phyloP scores from a whole-genome alignment of 2,888 invertebrate species.

The Folsomia manolachei region DNA sequence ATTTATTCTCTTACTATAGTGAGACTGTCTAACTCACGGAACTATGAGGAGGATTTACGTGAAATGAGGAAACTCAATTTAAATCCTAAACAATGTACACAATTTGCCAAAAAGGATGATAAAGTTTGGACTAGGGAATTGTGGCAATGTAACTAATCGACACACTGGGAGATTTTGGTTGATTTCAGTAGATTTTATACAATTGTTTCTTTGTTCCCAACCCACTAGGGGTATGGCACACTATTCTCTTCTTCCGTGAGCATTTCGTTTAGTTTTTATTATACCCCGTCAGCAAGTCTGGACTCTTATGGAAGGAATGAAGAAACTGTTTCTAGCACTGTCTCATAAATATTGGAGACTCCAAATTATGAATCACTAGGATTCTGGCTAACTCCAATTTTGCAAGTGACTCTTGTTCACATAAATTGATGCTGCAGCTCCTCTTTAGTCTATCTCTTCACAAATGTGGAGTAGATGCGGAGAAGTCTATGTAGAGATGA shows the following conservation, averaged over 20 bases:
- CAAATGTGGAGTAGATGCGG: too few relatives aligned
- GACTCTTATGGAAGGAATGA: too few relatives aligned
- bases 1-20: too few relatives aligned
- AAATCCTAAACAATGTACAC: not conserved
- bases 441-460: not conserved
- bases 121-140: not conserved
- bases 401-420: not conserved
- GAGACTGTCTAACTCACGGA: too few relatives aligned
- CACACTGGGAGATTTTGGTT: not conserved
- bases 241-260: not conserved
- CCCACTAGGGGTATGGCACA: not conserved
- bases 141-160: not conserved
- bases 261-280: too few relatives aligned
- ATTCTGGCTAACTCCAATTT: not conserved
- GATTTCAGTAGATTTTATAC: not conserved
- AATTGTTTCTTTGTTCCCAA: not conserved
- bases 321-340: not conserved
- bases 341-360: conserved; percentile 9
- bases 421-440: not conserved
- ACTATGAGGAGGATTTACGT: too few relatives aligned
- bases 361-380: not conserved
- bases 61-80: not conserved
- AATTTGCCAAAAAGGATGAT: not conserved
- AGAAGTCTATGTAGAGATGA: too few relatives aligned
- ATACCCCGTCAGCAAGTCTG: not conserved